phyloP scores from a whole-genome alignment of 2,888 invertebrate genomes.

The Hemithea aestivaria region DNA sequence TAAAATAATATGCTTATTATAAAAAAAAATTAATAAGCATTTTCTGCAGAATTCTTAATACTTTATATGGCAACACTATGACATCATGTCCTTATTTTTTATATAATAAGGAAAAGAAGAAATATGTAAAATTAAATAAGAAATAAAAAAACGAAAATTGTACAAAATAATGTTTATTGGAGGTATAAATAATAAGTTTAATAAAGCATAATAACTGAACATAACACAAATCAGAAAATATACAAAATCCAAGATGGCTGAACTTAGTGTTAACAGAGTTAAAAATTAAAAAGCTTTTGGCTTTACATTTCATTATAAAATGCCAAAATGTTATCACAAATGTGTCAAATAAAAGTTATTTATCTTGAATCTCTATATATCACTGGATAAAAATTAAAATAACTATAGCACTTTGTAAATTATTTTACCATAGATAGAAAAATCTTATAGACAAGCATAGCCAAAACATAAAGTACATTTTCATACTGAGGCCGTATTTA shows the following conservation, averaged over 20 bases:
- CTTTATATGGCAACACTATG: too few species aligned
- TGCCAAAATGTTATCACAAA: background rate
- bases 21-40: too few species aligned
- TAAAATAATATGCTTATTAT: too few species aligned
- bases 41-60: too few species aligned
- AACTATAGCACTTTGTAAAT: background rate
- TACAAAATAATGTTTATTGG: slow-evolving; percentile 70
- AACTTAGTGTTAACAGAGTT: slow-evolving; percentile 9
- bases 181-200: slow-evolving; percentile 56
- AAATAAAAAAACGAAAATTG: slow-evolving; percentile 45
- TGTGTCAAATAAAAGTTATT: slow-evolving; percentile 4
- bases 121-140: slow-evolving; percentile 14
- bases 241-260: slow-evolving; percentile 16
- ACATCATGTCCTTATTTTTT: background rate
- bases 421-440: too few species aligned
- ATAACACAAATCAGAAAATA: slow-evolving; percentile 26
- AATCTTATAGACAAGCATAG: too few species aligned
- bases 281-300: slow-evolving; percentile 6
- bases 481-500: too few species aligned
- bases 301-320: slow-evolving; percentile 1
- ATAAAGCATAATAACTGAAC: slow-evolving; percentile 43
- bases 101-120: slow-evolving; percentile 2
- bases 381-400: slow-evolving; percentile 14
- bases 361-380: slow-evolving; percentile 15
- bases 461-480: too few species aligned